These are phyloP conservation scores for Platorchestia sp. DNA, from an alignment of 1,140 invertebrate species.

Conservation along the genomic window DNA sequence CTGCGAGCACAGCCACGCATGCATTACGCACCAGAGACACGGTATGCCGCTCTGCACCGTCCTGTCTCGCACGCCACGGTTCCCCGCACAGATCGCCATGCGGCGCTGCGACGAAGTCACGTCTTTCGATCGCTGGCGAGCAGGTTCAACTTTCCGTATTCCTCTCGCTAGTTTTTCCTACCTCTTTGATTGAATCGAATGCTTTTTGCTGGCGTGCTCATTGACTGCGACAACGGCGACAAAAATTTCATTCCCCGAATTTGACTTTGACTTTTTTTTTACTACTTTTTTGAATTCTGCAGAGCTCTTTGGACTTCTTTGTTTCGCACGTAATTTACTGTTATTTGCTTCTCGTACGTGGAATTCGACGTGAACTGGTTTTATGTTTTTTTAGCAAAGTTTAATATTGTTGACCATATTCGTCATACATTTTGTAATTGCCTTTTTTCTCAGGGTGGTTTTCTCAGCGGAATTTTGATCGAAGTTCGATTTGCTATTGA, in stretches of 20 bases:
- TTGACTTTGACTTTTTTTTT: too few species aligned
- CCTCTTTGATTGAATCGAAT: not conserved
- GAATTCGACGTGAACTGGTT: not conserved
- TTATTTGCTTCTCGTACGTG: not conserved
- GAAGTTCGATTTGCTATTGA: not conserved
- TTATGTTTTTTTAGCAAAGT: too few species aligned
- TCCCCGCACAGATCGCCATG: not conserved
- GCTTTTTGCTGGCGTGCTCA: conserved; percentile 1
- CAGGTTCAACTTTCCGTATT: not conserved
- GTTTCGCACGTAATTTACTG: not conserved
- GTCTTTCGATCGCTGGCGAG: not conserved
- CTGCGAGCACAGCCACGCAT: not conserved
- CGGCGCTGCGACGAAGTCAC: not conserved
- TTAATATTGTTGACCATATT: not conserved
- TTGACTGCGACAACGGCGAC: conserved; percentile 2
- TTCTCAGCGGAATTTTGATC: not conserved
- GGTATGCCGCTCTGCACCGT: not conserved
- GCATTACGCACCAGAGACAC: not conserved
- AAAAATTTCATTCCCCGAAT: not conserved
- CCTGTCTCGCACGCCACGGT: not conserved
- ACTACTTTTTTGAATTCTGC: not conserved
- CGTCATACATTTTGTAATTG: not conserved
- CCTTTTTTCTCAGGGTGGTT: not conserved
- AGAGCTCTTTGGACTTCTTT: not conserved
- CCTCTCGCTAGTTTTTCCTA: not conserved